These are phyloP conservation scores for Ursus arctos DNA, from an alignment of 2,113 vertebrate genomes.

Conservation along the genomic window DNA sequence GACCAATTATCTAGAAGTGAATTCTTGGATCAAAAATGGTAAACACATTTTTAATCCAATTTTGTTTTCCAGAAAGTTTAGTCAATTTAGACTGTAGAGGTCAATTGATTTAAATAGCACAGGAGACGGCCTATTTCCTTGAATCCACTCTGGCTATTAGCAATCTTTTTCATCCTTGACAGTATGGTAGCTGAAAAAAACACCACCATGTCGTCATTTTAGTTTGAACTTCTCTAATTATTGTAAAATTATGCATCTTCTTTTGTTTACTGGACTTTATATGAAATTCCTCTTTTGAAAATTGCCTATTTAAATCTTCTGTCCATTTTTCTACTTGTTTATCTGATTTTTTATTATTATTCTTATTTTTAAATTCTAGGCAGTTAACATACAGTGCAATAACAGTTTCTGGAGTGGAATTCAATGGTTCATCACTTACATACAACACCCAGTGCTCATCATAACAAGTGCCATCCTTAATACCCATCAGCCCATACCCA, in stretches of 20 bases:
- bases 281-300: slow-evolving; percentile 27
- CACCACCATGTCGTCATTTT: slow-evolving; percentile 1
- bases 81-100: neutral
- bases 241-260: slow-evolving; percentile 31
- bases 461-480: no score
- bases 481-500: no score
- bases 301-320: neutral
- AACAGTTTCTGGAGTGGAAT: no score
- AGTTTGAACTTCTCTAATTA: slow-evolving; percentile 9
- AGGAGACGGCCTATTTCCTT: neutral
- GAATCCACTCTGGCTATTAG: neutral
- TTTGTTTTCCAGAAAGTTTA: slow-evolving; percentile 39
- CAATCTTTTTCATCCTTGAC: slow-evolving; percentile 23
- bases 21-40: neutral
- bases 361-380: no score
- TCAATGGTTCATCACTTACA: no score
- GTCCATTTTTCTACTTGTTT: neutral
- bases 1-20: neutral
- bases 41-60: neutral
- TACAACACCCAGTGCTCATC: no score
- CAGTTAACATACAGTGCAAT: no score
- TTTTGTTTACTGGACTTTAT: slow-evolving; percentile 2
- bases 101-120: neutral
- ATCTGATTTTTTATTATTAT: neutral
- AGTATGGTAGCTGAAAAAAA: neutral